Percentiles rank a stretch among this genome's conserved stretches.
Evolutionary conservation across 1,140 invertebrate genomes (phyloP).

Genomic region (Protaetia brevitarsis): DNA sequence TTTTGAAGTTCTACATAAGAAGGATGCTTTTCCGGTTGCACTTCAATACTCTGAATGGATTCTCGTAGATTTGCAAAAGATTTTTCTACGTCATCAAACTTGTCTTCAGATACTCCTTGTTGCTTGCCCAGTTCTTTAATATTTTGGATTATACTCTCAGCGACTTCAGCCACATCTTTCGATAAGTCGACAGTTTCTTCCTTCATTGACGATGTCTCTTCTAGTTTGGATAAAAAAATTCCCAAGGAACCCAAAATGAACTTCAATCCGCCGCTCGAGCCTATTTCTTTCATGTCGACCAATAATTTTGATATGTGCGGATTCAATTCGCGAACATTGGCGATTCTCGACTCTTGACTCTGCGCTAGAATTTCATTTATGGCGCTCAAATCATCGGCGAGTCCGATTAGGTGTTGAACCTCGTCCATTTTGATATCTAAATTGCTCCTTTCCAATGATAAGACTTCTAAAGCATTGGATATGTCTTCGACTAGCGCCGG

Average conservation of each 20-base stretch:
- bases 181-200: not conserved
- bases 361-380: not conserved
- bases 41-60: not conserved
- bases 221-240: not conserved
- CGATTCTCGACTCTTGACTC: not conserved
- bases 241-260: not conserved
- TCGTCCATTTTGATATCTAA: slow-evolving; percentile 34
- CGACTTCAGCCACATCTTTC: not conserved
- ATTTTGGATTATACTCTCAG: not conserved
- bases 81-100: not conserved
- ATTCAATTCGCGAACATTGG: not conserved
- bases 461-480: slow-evolving; percentile 41
- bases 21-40: not conserved
- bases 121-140: not conserved
- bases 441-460: slow-evolving; percentile 40
- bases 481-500: slow-evolving; percentile 32
- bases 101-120: not conserved
- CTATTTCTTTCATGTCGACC: not conserved
- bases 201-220: not conserved
- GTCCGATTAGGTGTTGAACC: slow-evolving; percentile 23
- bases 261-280: not conserved
- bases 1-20: not conserved
- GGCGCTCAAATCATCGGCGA: slow-evolving; percentile 21
- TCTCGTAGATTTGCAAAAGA: not conserved
- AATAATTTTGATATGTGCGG: not conserved